Evolutionary conservation across 2,113 vertebrate species (phyloP).

Genomic region (Chaetops frenatus): DNA sequence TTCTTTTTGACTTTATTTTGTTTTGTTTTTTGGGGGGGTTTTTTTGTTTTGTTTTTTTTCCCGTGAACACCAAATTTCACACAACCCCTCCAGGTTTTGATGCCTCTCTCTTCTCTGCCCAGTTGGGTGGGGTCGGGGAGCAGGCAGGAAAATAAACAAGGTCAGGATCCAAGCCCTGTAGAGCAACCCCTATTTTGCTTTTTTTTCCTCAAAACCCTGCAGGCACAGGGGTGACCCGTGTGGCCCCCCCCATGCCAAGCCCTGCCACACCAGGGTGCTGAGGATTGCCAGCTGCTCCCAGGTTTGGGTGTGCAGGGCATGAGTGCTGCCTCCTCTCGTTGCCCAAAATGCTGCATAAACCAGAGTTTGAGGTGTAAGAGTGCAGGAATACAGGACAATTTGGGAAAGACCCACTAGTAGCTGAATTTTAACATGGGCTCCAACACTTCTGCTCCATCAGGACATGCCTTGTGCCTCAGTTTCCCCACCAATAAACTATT

Average conservation of each 20-base stretch:
- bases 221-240: accelerated
- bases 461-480: neutral
- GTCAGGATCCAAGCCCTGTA: neutral
- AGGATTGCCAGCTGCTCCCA: neutral
- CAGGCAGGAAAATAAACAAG: neutral
- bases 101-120: neutral
- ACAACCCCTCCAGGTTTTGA: neutral
- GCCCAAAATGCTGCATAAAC: neutral
- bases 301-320: accelerated
- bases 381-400: neutral
- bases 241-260: neutral
- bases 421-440: neutral
- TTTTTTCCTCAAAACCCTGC: neutral
- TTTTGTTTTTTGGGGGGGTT: too few relatives aligned
- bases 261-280: neutral
- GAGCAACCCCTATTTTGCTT: neutral
- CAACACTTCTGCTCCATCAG: neutral
- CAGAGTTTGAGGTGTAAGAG: neutral
- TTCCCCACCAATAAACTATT: neutral
- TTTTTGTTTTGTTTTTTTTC: too few relatives aligned
- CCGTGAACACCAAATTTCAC: neutral
- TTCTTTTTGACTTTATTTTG: too few relatives aligned
- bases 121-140: neutral
- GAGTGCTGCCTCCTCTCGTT: accelerated
- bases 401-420: neutral